A percentile compares a stretch with the other conserved stretches of the same genome.
phyloP scores from a whole-genome alignment of 2,888 invertebrate species.

The Drosophila engyochracea region DNA sequence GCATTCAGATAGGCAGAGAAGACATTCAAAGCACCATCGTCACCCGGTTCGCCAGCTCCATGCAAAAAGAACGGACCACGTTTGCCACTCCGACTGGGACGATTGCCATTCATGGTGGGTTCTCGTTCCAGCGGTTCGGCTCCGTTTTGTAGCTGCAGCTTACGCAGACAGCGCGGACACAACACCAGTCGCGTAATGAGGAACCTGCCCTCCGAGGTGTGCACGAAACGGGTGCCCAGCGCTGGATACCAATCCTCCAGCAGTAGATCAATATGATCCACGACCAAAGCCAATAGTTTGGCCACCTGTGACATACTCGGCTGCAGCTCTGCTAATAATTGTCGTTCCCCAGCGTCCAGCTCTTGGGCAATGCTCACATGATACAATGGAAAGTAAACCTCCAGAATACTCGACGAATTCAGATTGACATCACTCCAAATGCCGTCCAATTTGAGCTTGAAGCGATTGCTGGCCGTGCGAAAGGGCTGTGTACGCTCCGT shows the following conservation, averaged over 20 bases:
- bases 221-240: slow-evolving; percentile 97
- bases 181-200: slow-evolving; percentile 97
- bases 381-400: slow-evolving; percentile 92
- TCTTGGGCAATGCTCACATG: slow-evolving; percentile 86
- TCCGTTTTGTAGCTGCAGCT: slow-evolving; percentile 76
- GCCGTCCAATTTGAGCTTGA: slow-evolving; percentile 93
- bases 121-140: slow-evolving; percentile 75
- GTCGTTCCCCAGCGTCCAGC: slow-evolving; percentile 86
- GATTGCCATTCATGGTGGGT: slow-evolving; percentile 54
- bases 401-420: slow-evolving; percentile 92
- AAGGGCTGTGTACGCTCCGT: slow-evolving; percentile 86
- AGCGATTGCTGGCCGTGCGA: slow-evolving; percentile 86
- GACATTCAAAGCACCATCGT: slow-evolving; percentile 78
- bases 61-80: slow-evolving; percentile 69
- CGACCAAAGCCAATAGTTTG: slow-evolving; percentile 93
- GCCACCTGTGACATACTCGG: slow-evolving; percentile 93
- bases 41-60: slow-evolving; percentile 67
- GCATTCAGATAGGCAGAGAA: slow-evolving; percentile 82
- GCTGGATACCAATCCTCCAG: slow-evolving; percentile 99
- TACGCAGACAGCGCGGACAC: slow-evolving; percentile 94
- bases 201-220: slow-evolving; percentile 98
- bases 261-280: slow-evolving; percentile 97
- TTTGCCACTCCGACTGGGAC: slow-evolving; percentile 67
- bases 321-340: slow-evolving; percentile 86
- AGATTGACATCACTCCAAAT: slow-evolving; percentile 94